Conservation (phyloP, 2,113 vertebrate genomes). For the Nycticebus coucang region DNA sequence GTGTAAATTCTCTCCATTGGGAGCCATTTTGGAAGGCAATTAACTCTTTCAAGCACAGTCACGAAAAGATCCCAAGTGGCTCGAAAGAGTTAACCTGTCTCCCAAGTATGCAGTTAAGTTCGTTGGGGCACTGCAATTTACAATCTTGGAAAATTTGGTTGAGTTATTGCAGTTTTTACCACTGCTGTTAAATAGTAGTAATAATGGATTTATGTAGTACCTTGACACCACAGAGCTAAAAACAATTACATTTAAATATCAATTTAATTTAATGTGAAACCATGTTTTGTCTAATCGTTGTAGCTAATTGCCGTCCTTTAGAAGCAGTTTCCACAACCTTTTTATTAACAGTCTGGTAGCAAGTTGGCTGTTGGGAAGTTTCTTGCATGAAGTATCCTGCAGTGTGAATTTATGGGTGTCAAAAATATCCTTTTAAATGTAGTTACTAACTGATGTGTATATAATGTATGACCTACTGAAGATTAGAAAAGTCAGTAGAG, state of each 20-base stretch:
- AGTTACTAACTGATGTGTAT: slow-evolving; percentile 36
- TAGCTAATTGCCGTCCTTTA: slow-evolving; percentile 75
- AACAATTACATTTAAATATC: slow-evolving; percentile 81
- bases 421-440: slow-evolving; percentile 60
- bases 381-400: slow-evolving; percentile 25
- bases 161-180: slow-evolving; percentile 69
- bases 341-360: slow-evolving; percentile 72
- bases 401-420: slow-evolving; percentile 57
- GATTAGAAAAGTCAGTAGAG: background rate
- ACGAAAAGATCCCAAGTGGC: slow-evolving; percentile 6
- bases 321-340: slow-evolving; percentile 64
- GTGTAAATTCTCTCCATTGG: background rate
- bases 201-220: slow-evolving; percentile 77
- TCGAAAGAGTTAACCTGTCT: slow-evolving; percentile 68
- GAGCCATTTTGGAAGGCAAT: slow-evolving; percentile 48
- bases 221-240: slow-evolving; percentile 76
- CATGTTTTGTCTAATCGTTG: slow-evolving; percentile 78
- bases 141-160: slow-evolving; percentile 68
- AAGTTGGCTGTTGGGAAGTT: slow-evolving; percentile 64
- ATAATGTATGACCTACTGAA: slow-evolving; percentile 41
- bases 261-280: slow-evolving; percentile 79
- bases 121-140: slow-evolving; percentile 61
- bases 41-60: slow-evolving; percentile 48
- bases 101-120: slow-evolving; percentile 61
- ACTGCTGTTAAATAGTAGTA: slow-evolving; percentile 75